Evolutionary conservation across 2,113 vertebrate species (phyloP).

Genomic region (Ictidomys tridecemlineatus): DNA sequence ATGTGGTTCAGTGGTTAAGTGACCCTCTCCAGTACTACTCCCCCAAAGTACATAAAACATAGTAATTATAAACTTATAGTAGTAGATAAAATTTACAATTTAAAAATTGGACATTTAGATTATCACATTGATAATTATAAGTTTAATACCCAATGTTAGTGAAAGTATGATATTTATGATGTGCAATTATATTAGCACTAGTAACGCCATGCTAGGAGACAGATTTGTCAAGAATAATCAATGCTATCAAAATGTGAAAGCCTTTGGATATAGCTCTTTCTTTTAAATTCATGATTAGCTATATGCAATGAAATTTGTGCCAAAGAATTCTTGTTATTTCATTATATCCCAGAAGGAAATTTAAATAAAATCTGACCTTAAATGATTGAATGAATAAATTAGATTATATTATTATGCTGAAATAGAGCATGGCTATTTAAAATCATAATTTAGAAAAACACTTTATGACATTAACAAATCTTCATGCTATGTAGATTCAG

Average conservation of each 20-base stretch:
- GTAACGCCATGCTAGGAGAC: background rate
- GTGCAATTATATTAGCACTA: background rate
- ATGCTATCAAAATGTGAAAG: background rate
- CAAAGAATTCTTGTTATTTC: background rate
- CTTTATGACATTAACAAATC: background rate
- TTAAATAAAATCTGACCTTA: background rate
- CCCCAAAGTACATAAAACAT: background rate
- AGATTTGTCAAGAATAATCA: background rate
- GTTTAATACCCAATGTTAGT: background rate
- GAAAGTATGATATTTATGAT: background rate
- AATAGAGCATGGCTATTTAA: background rate
- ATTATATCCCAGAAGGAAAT: background rate
- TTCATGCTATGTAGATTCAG: background rate
- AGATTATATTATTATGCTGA: background rate
- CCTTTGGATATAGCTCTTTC: background rate
- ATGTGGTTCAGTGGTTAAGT: no score
- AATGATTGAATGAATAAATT: background rate
- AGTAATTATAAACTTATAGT: background rate
- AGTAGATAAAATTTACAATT: background rate
- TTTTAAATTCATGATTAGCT: background rate
- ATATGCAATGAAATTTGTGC: background rate
- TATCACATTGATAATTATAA: background rate
- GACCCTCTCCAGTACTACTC: no score
- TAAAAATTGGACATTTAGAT: background rate
- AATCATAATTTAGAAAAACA: constrained; percentile 26